Percentiles rank a stretch among this genome's conserved stretches.
Evolutionary conservation across 2,113 vertebrate genomes (phyloP).

Genomic region (Nerophis lumbriciformis): DNA sequence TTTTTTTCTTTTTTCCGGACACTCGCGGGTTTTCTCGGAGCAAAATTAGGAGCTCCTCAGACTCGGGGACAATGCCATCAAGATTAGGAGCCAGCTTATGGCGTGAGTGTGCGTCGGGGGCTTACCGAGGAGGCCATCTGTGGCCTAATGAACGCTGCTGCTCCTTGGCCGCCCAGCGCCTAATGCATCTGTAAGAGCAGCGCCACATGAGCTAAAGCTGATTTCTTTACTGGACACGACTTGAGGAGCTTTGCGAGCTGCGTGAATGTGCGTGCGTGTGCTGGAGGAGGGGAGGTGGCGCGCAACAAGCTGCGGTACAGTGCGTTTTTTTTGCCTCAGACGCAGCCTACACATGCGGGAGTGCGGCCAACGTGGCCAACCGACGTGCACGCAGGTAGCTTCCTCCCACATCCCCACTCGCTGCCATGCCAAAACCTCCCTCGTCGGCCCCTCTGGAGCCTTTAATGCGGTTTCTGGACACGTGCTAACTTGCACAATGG

Average conservation of each 20-base stretch:
- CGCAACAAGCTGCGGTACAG: constrained; percentile 64
- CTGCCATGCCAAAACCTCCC: constrained; percentile 28
- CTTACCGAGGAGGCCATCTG: constrained; percentile 70
- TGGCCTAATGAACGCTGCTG: constrained; percentile 66
- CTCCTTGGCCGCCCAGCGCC: constrained; percentile 61
- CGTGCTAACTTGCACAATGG: no score
- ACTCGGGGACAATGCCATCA: constrained; percentile 47
- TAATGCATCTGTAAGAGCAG: constrained; percentile 71
- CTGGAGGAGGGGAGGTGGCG: constrained; percentile 11
- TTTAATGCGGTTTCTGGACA: constrained; percentile 6
- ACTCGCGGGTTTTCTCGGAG: constrained; percentile 21
- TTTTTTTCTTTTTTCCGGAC: constrained; percentile 1
- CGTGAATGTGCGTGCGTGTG: constrained; percentile 38
- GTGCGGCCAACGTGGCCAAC: constrained; percentile 14
- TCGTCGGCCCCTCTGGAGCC: constrained; percentile 21
- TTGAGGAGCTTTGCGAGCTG: constrained; percentile 64
- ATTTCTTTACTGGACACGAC: constrained; percentile 73
- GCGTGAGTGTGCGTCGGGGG: constrained; percentile 52
- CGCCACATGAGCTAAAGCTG: constrained; percentile 75
- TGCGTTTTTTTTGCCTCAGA: constrained; percentile 28
- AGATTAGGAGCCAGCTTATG: constrained; percentile 62
- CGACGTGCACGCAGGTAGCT: constrained; percentile 16
- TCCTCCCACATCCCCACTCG: constrained; percentile 59
- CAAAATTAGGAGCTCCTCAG: constrained; percentile 37
- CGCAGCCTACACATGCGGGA: constrained; percentile 58